Evolutionary conservation across 2,888 invertebrate species (phyloP).

Genomic region (Palloptera scutellata): DNA sequence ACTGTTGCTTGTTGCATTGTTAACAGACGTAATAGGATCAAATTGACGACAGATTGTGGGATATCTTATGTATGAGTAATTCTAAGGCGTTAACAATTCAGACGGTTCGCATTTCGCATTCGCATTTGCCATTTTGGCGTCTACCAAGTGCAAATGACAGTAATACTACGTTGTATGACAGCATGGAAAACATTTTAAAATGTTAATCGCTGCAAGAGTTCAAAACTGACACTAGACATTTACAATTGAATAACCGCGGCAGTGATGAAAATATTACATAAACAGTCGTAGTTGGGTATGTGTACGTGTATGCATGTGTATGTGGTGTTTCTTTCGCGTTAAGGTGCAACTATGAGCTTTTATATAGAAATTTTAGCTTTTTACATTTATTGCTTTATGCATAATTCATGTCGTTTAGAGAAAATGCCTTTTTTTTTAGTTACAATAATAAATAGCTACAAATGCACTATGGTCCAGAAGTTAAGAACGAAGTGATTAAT

Average conservation of each 20-base stretch:
- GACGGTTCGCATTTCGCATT: neutral
- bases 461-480: no score
- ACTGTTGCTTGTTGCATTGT: conserved; percentile 12
- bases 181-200: conserved; percentile 54
- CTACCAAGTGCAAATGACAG: conserved; percentile 13
- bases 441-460: no score
- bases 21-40: conserved; percentile 44
- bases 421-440: no score
- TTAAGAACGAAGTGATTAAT: no score
- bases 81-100: conserved; percentile 42
- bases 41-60: conserved; percentile 53
- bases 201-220: conserved; percentile 36
- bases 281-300: neutral
- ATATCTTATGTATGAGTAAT: conserved; percentile 39
- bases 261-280: neutral
- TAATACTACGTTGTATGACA: conserved; percentile 30
- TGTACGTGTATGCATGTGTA: no score
- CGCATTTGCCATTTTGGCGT: no score
- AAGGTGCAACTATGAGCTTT: no score
- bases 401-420: no score
- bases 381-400: no score
- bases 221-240: neutral
- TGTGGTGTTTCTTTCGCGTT: no score
- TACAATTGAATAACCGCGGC: neutral
- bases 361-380: no score